These are phyloP conservation scores for Mystacornis crossleyi DNA, from an alignment of 2,113 vertebrate species.

Conservation along the genomic window DNA sequence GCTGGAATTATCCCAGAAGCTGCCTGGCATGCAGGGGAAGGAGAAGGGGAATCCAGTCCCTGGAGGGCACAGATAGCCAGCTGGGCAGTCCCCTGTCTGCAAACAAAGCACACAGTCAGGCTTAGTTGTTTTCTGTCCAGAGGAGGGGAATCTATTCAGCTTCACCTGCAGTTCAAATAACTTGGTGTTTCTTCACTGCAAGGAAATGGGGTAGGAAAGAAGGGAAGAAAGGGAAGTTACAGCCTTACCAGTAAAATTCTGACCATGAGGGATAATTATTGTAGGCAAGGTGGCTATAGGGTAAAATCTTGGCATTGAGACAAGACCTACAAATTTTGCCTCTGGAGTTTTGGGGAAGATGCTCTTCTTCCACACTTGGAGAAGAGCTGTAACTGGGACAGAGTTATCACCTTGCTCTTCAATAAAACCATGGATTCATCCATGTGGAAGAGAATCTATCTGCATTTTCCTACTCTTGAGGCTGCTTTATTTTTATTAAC, in stretches of 20 bases:
- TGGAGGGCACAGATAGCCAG: slow-evolving; percentile 81
- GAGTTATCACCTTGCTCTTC: not conserved
- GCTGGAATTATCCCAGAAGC: slow-evolving; percentile 79
- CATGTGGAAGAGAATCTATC: not conserved
- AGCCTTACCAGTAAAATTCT: not conserved
- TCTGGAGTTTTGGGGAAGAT: not conserved
- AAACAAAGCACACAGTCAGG: not conserved
- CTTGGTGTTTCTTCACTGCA: not conserved
- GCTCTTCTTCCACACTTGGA: not conserved
- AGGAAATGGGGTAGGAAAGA: not conserved
- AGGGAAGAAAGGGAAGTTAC: not conserved
- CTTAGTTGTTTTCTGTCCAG: not conserved
- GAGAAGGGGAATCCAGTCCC: slow-evolving; percentile 84
- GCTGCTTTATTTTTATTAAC: not conserved
- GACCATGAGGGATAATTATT: not conserved
- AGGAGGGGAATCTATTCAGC: not conserved
- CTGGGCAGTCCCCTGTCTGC: slow-evolving; percentile 85
- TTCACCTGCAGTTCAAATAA: not conserved
- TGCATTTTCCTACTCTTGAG: not conserved
- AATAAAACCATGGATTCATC: not conserved
- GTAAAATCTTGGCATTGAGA: not conserved
- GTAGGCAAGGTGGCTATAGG: not conserved
- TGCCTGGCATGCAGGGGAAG: slow-evolving; percentile 81
- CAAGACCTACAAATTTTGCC: not conserved
- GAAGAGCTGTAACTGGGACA: not conserved